Evolutionary conservation across 2,888 invertebrate genomes (phyloP), one percentile per base, ranked within the genome.

Genomic region (Trissolcus brochymenae): DNA sequence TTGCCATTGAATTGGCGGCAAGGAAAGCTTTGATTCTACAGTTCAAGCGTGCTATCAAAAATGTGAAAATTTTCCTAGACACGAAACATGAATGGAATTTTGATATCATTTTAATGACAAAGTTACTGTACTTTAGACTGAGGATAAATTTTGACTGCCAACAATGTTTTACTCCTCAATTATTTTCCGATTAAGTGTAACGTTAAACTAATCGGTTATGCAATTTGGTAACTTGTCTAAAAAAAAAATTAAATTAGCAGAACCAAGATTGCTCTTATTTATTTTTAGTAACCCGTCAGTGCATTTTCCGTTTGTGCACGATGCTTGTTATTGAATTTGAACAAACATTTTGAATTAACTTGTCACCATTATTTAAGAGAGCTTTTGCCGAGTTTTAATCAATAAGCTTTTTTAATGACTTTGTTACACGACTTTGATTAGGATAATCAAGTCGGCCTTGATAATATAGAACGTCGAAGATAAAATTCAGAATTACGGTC

Each of bases 401-500:
- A 56, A 60, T 21, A 25, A n/a, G 67, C 17, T 51, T 59, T 70
- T 57, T 75, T 64, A 65, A 65, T 75, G 57, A 60, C 65, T 70
- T 35, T 59, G 55, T 51, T 55, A 59, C 53, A 57, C 19, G 67
- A 67, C 16, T 59, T 29, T 35, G 75, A 70, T 70, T 70, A 55
- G 54, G 59, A 70, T 53, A 75, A 64, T 70, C 75, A 29, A 6
- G 19, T 14, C 25, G 75, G 40, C 75, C 75, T 75, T 75, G 75
- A 59, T 75, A 70, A 70, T 75, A 59, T 75, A 25, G 75, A 70
- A 41, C 70, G 16, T 16, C 19, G 7, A 9, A 60, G 76, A 76
- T 72, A 76, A 72, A 66, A 53, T 76, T 53, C 56, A 66, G 66
- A 66, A 76, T 59, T 70, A 76, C 65, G 55, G 53, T 70, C 49